phyloP scores from a whole-genome alignment of 2,113 vertebrate genomes.

The Alligator mississippiensis region DNA sequence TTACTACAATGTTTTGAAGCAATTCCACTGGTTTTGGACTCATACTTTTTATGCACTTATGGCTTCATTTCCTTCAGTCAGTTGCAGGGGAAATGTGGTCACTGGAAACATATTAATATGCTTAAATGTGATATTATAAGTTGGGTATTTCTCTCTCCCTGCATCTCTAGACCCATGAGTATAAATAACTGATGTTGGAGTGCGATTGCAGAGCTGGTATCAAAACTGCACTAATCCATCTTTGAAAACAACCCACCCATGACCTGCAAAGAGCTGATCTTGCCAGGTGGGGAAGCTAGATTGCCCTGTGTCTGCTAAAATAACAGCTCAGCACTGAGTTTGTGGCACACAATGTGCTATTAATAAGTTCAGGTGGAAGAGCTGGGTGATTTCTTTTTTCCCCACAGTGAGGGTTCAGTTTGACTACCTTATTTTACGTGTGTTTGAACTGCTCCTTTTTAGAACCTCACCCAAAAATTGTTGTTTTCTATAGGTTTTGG shows the following conservation, averaged over 20 bases:
- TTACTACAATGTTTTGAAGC: neutral
- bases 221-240: neutral
- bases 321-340: neutral
- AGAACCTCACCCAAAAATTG: neutral
- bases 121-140: neutral
- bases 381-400: neutral
- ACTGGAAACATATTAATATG: neutral
- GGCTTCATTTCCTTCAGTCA: neutral
- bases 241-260: neutral
- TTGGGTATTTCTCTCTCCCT: neutral
- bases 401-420: rapidly evolving
- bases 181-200: neutral
- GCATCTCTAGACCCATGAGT: neutral
- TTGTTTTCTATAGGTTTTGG: neutral
- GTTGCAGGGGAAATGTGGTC: neutral
- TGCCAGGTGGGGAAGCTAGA: neutral
- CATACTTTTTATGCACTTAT: neutral
- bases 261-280: neutral
- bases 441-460: neutral
- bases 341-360: neutral
- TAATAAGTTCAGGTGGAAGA: neutral
- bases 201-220: neutral
- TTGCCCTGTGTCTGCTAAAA: neutral
- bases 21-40: neutral
- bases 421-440: neutral